Base-by-base conservation (phyloP, 2,113 vertebrate genomes). In the Myxocyprinus asiaticus region DNA sequence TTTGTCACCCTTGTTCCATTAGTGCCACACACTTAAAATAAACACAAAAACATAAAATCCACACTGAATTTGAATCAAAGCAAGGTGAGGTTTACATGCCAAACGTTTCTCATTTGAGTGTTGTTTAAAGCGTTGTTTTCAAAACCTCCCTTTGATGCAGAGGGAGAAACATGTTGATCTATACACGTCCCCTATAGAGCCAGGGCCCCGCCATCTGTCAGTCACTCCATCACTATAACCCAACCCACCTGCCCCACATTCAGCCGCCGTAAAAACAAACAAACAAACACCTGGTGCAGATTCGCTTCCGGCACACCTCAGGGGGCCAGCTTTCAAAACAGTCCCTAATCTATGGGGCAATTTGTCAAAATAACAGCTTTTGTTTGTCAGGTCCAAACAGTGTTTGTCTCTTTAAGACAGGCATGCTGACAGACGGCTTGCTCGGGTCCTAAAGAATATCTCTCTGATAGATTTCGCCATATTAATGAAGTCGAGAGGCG, bases 291-390 rank as follows among this genome's bases (percentile, higher is more conserved):
- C 61, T 48, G 62, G 50, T 56, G 62, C 68, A 55, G 48, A 64
- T 65, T 65, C 42, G 4, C 48, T 45, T 59, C 45, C 44, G 56
- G 42, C 11, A 5, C 51, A 11, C 9, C 65, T 67, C 67, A 12
- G 56, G 48, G 77, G 77, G 58, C 43, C 17, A 6, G 62, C 68
- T 66, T 47, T 67, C 61, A 80, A 73, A 73, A 55, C 33, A 44
- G 63, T n/a, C 78, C 43, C 69, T 66, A 64, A 73, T 64, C 69
- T 80, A 69, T n/a, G 44, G 22, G 59, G 62, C 71, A 58, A 80
- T 80, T 80, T 80, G 78, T 80, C 78, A 73, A 73, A 74, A 80
- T 80, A 80, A 80, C 45, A 0, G 64, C 61, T 80, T 80, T 80
- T 71, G 50, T 73, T 74, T 79, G 78, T 64, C 68, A 55, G 63